Percentiles rank a stretch among this genome's conserved stretches.
These are phyloP conservation scores for Chrysomela aeneicollis DNA, from an alignment of 2,888 invertebrate genomes.

Conservation along the genomic window DNA sequence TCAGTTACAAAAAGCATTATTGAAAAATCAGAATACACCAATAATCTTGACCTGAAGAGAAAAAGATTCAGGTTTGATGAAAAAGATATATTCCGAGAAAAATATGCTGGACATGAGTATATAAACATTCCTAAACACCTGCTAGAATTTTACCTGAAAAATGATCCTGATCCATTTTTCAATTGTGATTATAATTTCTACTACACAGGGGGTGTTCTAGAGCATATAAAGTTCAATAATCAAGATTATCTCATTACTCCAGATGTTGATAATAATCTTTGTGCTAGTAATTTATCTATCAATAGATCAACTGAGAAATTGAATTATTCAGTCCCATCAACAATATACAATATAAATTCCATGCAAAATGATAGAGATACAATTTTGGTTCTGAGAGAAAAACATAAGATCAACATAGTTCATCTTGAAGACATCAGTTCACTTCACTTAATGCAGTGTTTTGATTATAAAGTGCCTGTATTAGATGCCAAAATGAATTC, in stretches of 20 bases:
- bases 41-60: conserved; percentile 25
- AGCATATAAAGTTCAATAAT: conserved; percentile 31
- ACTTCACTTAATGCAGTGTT: conserved; percentile 16
- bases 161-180: conserved; percentile 39
- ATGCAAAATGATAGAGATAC: conserved; percentile 21
- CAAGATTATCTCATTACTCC: conserved; percentile 39
- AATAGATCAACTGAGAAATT: conserved; percentile 17
- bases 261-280: conserved; percentile 34
- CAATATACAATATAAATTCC: conserved; percentile 34
- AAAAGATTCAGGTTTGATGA: conserved; percentile 27
- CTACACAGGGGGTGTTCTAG: conserved; percentile 43
- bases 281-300: conserved; percentile 28
- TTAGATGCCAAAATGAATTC: conserved; percentile 43
- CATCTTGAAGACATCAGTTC: conserved; percentile 23
- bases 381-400: conserved; percentile 37
- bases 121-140: conserved; percentile 39
- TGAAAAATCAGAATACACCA: conserved; percentile 32
- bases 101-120: conserved; percentile 26
- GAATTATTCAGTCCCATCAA: conserved; percentile 16
- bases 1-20: conserved; percentile 29
- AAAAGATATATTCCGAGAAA: conserved; percentile 30
- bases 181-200: conserved; percentile 41
- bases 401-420: conserved; percentile 29
- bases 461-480: conserved; percentile 25
- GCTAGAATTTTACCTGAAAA: conserved; percentile 37